Base-by-base conservation (phyloP, 2,113 vertebrate species). In the Megaceryle torquata region DNA sequence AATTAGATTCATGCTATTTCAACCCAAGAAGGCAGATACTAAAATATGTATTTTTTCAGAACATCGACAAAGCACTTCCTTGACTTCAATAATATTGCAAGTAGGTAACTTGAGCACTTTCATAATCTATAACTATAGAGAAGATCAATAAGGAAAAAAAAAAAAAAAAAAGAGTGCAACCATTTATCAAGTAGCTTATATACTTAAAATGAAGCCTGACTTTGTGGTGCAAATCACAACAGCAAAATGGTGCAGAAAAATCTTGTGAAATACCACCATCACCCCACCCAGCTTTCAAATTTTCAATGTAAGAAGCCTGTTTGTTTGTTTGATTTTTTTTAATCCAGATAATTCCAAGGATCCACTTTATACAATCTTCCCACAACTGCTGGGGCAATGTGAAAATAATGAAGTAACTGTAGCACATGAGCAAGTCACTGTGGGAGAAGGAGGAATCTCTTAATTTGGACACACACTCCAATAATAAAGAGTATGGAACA, bases 51-150 rank as follows among this genome's bases (percentile, higher is more conserved):
- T 68, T 79, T 43, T 16, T 85, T 69, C 35, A 85, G 18, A 94
- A 88, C 5, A 51, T 7, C 50, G 25, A 51, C 50, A 25, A 31
- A 63, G 20, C 26, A 76, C 22, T 24, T 25, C 24, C 8, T 50
- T 87, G 33, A 68, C 41, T 86, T 41, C n/a, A 64, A 2, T 13
- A 44, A 43, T 11, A 75, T 6, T 0, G 0, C 6, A 5, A 2
- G 3, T 13, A 81, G 5, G 25, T 76, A 81, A 61, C 24, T 56
- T 29, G 7, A 39, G 28, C 24, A 11, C 16, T 71, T 29, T 22
- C 26, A 22, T 14, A 56, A 59, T 33, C 33, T 20, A 10, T 44
- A 74, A 48, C 26, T 53, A 51, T 9, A 53, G 6, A 61, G 31
- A 19, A 67, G 54, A 33, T 5, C 5, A 9, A 15, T 2, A 15